A percentile compares a stretch with the other conserved stretches of the same genome.
Conservation (phyloP, 2,797 vertebrate genomes). For the Oophaga sylvatica region DNA sequence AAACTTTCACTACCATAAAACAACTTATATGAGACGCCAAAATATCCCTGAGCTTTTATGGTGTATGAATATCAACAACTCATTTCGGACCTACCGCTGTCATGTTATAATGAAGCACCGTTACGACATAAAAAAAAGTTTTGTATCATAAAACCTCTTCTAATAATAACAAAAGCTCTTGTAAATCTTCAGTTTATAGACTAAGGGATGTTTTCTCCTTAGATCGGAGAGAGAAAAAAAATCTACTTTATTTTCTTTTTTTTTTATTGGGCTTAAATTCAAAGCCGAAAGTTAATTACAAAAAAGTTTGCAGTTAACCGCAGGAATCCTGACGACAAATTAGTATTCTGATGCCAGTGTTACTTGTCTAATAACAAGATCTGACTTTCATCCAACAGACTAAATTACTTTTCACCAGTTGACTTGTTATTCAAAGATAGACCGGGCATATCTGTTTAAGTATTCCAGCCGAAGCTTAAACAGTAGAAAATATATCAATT, state of each 20-base stretch:
- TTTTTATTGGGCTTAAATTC: background rate
- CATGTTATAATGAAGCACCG: conserved; percentile 3
- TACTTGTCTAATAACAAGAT: conserved; percentile 53
- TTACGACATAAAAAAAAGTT: conserved; percentile 6
- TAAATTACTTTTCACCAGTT: conserved; percentile 60
- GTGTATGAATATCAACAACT: conserved; percentile 14
- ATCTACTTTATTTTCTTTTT: background rate
- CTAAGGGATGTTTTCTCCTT: background rate
- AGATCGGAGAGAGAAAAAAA: background rate
- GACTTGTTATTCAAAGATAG: conserved; percentile 60
- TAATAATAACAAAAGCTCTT: conserved; percentile 15
- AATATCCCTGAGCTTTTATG: conserved; percentile 15
- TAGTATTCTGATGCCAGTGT: conserved; percentile 41
- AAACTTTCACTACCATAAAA: conserved; percentile 5
- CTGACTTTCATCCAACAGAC: conserved; percentile 59
- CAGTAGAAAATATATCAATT: conserved; percentile 59
- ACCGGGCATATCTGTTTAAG: conserved; percentile 53
- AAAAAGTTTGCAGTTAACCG: conserved; percentile 24
- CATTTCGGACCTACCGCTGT: conserved; percentile 32
- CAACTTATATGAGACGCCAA: background rate
- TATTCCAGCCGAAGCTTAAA: conserved; percentile 41
- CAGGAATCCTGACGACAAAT: conserved; percentile 32
- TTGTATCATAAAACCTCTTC: conserved; percentile 6
- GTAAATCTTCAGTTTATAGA: conserved; percentile 7
- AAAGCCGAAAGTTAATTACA: conserved; percentile 43